Base-by-base conservation (phyloP, 2,888 invertebrate genomes). In the Megaustenia siamemsis region DNA sequence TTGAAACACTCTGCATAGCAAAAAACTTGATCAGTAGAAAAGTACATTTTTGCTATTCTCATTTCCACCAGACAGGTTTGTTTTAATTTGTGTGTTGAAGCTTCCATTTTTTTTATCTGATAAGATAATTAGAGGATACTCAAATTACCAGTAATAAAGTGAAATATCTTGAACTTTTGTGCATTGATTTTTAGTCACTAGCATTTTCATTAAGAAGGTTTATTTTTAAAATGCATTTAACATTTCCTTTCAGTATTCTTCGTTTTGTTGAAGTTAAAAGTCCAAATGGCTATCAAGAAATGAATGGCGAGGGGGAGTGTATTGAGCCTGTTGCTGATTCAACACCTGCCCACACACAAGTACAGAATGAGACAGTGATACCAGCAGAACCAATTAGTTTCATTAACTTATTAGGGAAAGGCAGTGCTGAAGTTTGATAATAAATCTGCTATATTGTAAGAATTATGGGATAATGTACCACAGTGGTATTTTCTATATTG, bases 251-350 rank as follows among this genome's bases (percentile, higher is more conserved):
- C 71, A 78, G 73, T 60, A 40, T 60, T 49, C 88, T 92, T 21
- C 86, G 89, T 24, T 91, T 88, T 79, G 87, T 92, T 82, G 90
- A 90, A 60, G 83, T 86, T 40, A 87, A 88, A 56, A 84, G 88
- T 66, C 90, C 91, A 40, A 84, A 81, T 53, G 88, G 88, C 15
- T 90, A 90, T 82, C 89, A 90, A 79, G 86, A 85, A 60, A 90
- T 90, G 90, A 87, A 87, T 40, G 88, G 86, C 38, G 86, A 88
- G 21, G 86, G 87, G 56, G 88, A 88, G 28, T 81, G 83, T 28
- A 73, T 43, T 21, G 88, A 85, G 32, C 81, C 76, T 5, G 69
- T 35, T 5, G 24, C 32, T 2, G 35, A 79, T 18, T 60, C 43
- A 1, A 80, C 49, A 12, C 32, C 35, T 21, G 53, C 12, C 32